Percentiles rank a stretch among this genome's conserved stretches.
These are phyloP conservation scores for Noctua pronuba DNA, from an alignment of 2,888 invertebrate genomes.

Conservation along the genomic window DNA sequence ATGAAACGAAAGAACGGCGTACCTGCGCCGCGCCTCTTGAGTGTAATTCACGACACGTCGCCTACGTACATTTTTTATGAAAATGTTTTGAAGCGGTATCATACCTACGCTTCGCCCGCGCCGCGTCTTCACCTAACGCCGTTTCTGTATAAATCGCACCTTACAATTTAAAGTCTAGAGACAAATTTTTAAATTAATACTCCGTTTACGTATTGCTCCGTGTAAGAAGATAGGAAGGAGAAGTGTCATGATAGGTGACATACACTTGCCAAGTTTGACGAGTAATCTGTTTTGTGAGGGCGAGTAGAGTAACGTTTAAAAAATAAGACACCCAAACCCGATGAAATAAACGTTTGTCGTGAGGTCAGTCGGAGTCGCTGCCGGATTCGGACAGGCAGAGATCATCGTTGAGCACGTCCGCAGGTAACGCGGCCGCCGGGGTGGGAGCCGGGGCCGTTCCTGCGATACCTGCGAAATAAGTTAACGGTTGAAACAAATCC, in stretches of 20 bases:
- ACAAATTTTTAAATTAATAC: constrained; percentile 6
- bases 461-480: constrained; percentile 69
- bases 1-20: too few species aligned
- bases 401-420: constrained; percentile 94
- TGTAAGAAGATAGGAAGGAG: constrained; percentile 27
- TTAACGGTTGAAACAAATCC: too few species aligned
- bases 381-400: constrained; percentile 96
- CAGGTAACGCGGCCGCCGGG: constrained; percentile 85
- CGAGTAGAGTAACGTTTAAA: constrained; percentile 60
- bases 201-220: constrained; percentile 47
- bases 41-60: too few species aligned
- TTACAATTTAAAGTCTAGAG: background rate
- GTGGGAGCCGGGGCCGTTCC: constrained; percentile 62
- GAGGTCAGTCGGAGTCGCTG: constrained; percentile 93
- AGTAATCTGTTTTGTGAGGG: constrained; percentile 61
- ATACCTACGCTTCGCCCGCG: too few species aligned
- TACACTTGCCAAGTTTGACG: constrained; percentile 68
- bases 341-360: constrained; percentile 69
- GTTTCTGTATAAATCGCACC: background rate
- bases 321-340: constrained; percentile 68
- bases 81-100: too few species aligned
- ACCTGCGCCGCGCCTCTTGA: too few species aligned
- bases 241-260: constrained; percentile 49
- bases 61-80: too few species aligned
- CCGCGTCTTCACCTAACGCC: too few species aligned